Base-by-base conservation (phyloP, 2,797 vertebrate genomes). In the Heliangelus exortis region DNA sequence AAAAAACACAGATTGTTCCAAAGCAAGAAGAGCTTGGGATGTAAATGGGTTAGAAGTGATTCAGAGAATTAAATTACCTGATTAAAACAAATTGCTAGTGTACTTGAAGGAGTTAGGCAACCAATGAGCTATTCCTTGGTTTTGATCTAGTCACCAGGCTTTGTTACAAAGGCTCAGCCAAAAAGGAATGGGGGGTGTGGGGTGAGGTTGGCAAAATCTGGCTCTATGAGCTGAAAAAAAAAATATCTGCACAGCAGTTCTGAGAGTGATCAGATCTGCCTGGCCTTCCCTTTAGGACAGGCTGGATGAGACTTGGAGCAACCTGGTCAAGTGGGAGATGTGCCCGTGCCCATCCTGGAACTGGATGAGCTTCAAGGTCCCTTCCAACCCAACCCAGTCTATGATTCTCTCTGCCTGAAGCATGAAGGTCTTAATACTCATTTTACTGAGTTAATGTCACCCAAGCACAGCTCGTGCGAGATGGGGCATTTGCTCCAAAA, bases 51-150 rank as follows among this genome's bases (percentile, higher is more conserved):
- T 86, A 90, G 51, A 91, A 93, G 91, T 84, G 61, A 87, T 79
- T 91, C 85, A 80, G 87, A 84, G 71, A 84, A 91, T 91, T 94
- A 93, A 92, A 82, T 88, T 78, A 82, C 82, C 66, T 73, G 53
- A 88, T 86, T 87, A 61, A 91, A 96, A 87, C 75, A 93, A 96
- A 79, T 87, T 84, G 77, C 57, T 65, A 10, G 66, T 73, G 48
- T 48, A 74, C 80, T 76, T 8, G 2, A 62, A 84, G 57, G 77
- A 92, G 29, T 79, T 92, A 88, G 59, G 91, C 79, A 95, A 76
- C 23, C 29, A 54, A 4, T 36, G 76, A 15, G 47, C 23, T 91
- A n/a, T 43, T 68, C 62, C 53, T 43, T 73, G 63, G 33, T 89
- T 84, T 84, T 86, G 48, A 53, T 71, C 62, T 65, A 36, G 53